phyloP scores from a whole-genome alignment of 2,888 invertebrate species.

The Epinotia ramella region DNA sequence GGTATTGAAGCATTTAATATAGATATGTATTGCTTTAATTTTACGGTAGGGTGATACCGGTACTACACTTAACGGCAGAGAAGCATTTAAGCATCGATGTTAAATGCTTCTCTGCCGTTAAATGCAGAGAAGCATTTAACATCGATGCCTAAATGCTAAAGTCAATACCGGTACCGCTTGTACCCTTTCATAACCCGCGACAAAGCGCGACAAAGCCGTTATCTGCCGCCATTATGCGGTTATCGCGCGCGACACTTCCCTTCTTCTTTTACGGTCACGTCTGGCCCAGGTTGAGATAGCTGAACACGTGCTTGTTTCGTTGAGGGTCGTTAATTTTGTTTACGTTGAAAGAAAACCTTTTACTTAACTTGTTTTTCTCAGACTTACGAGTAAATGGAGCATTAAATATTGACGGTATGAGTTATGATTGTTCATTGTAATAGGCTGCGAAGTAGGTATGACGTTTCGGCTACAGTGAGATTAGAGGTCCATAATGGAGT shows the following conservation, averaged over 20 bases:
- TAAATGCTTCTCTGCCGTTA: too few relatives aligned
- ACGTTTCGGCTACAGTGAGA: too few relatives aligned
- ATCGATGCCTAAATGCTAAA: background rate
- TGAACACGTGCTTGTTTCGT: constrained; percentile 58
- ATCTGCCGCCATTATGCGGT: constrained; percentile 84
- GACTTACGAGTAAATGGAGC: too few relatives aligned
- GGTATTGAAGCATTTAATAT: too few relatives aligned
- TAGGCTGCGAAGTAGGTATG: too few relatives aligned
- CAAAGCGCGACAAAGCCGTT: constrained; percentile 78
- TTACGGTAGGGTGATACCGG: background rate
- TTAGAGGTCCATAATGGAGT: too few relatives aligned
- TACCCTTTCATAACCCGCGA: constrained; percentile 2
- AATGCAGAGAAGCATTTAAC: too few relatives aligned
- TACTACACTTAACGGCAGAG: too few relatives aligned
- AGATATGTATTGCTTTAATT: background rate
- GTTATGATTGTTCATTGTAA: too few relatives aligned
- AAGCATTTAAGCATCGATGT: too few relatives aligned
- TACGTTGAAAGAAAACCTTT: background rate
- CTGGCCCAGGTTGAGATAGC: constrained; percentile 72
- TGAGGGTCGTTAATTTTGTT: constrained; percentile 45
- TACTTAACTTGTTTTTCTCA: too few relatives aligned
- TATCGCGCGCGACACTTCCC: constrained; percentile 79
- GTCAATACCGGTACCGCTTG: background rate
- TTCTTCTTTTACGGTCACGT: constrained; percentile 85
- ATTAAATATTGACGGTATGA: too few relatives aligned